Percentiles rank a stretch among this genome's conserved stretches.
Evolutionary conservation across 2,797 vertebrate genomes (phyloP).

Genomic region (Sciurus carolinensis): DNA sequence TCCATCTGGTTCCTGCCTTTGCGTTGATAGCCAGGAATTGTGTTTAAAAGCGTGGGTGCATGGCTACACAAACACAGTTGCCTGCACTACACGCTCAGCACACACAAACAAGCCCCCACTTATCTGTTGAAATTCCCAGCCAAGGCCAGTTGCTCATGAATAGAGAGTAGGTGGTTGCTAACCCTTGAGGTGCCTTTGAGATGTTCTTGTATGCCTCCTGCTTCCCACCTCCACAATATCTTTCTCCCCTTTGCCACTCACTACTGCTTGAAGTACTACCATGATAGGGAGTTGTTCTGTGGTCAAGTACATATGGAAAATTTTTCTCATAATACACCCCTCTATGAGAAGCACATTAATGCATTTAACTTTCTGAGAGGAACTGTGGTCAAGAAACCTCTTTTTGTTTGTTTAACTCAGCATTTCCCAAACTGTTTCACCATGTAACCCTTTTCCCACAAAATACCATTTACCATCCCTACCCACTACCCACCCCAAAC

Average conservation of each 20-base stretch:
- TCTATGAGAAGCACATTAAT: neutral
- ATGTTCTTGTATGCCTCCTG: neutral
- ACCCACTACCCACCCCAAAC: neutral
- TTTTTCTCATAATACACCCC: neutral
- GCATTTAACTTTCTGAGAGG: conserved; percentile 7
- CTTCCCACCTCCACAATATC: neutral
- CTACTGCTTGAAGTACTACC: neutral
- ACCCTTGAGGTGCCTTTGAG: neutral
- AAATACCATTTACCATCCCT: neutral
- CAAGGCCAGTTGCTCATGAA: neutral
- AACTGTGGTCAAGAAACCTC: neutral
- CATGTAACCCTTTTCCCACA: neutral
- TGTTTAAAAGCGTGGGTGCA: neutral
- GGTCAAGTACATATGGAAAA: neutral
- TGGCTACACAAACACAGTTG: neutral
- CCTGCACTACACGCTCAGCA: neutral
- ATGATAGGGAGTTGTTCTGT: neutral
- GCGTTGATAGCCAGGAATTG: neutral
- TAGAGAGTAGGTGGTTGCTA: neutral
- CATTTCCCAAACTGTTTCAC: neutral
- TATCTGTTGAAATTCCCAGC: neutral
- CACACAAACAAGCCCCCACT: neutral
- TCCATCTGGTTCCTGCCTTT: conserved; percentile 23
- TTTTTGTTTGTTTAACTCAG: conserved; percentile 51
- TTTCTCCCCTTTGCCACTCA: neutral